Evolutionary conservation across 53 echinoderm and acorn worm species (phyloP), one percentile per base, ranked within the genome.

Genomic region (Echinometra lucunter): DNA sequence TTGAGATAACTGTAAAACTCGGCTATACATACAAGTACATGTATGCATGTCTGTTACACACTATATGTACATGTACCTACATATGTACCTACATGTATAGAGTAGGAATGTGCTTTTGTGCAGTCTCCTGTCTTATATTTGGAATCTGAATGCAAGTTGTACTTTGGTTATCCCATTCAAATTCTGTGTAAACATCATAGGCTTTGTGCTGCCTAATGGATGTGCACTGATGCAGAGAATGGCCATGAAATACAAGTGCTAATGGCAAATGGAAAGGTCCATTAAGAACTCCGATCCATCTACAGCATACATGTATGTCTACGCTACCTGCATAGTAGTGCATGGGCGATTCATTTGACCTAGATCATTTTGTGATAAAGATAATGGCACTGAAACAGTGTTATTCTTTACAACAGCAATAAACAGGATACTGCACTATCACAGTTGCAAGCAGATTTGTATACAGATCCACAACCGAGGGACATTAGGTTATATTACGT

Each of bases 81-180:
- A 25, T 66, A 7, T 27, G 27, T 66, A 66, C 1, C 1, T 25
- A 23, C 66, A 66, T 66, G 66, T 66, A 66, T 27, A 19, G 66
- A 25, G n/a, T 66, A 38, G 6, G 30, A 85, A 10, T 42, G 44
- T 44, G 18, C 44, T 15, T 42, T 42, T 18, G 25, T 18, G 18
- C 18, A 80, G 44, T 44, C 3, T 15, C 23, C 23, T 81, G 45
- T 81, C 44, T 44, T 42, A 7, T 44, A 8, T 81, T 25, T 44
- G 44, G 44, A 81, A 44, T 81, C 53, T 53, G 53, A 34, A 27
- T 27, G 28, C 37, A 28, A 49, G 27, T 85, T 85, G 85, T 85
- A 85, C 85, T 49, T 85, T 85, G 49, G 85, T 49, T 49, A 45
- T 85, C 49, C 85, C 28, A 45, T 85, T 85, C 85, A 28, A 85